phyloP scores from a whole-genome alignment of 2,797 vertebrate genomes.

The Tachyglossus aculeatus region DNA sequence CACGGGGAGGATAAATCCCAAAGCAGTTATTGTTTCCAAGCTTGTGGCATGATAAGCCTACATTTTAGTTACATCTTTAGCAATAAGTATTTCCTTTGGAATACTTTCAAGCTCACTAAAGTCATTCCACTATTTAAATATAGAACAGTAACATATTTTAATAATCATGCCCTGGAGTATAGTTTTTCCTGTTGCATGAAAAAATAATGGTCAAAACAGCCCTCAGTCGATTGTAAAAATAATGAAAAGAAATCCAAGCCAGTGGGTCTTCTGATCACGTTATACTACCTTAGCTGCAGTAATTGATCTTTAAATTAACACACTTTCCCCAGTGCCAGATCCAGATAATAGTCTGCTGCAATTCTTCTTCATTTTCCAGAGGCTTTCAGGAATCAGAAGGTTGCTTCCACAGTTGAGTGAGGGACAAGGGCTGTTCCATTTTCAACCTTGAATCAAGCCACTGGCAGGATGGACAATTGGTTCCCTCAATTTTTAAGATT shows the following conservation, averaged over 20 bases:
- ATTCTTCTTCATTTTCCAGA: background rate
- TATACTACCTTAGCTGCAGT: background rate
- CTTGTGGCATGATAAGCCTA: background rate
- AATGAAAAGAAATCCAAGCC: conserved; percentile 32
- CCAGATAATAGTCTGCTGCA: fast-evolving
- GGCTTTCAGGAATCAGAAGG: background rate
- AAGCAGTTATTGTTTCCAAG: background rate
- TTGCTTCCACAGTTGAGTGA: background rate
- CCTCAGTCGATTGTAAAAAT: background rate
- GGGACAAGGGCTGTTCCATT: fast-evolving
- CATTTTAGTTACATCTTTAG: background rate
- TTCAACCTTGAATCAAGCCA: background rate
- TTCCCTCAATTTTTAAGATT: too few species aligned
- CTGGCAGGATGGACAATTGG: too few species aligned
- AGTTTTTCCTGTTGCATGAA: conserved; percentile 47
- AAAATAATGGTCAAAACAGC: conserved; percentile 31
- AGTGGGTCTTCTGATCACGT: fast-evolving
- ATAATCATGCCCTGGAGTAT: conserved; percentile 51
- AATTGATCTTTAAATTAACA: background rate
- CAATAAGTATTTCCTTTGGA: conserved; percentile 25
- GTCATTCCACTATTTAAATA: conserved; percentile 49
- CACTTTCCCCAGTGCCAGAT: background rate
- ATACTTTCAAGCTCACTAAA: conserved; percentile 32
- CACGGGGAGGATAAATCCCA: background rate
- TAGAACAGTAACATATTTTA: conserved; percentile 38